Base-by-base conservation (phyloP, 2,113 vertebrate species). In the Empidonax traillii region DNA sequence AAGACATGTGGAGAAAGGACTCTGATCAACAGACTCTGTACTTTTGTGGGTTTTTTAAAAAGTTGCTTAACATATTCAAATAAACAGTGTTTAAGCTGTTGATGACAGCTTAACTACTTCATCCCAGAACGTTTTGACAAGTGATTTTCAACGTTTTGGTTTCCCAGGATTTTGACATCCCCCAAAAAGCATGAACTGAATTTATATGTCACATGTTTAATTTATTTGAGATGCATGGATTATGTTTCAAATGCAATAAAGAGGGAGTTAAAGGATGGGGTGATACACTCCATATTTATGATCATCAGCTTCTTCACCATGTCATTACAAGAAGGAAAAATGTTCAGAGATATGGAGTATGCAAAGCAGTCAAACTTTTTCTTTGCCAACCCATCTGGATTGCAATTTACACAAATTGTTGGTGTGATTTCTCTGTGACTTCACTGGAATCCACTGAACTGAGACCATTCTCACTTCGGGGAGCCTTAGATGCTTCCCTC, bases 81-180 rank as follows among this genome's bases (percentile, higher is more conserved):
- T 86, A 94, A 94, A 90, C 75, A 93, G 84, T 94, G 75, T 85
- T 95, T 95, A 91, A 97, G 77, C 93, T 96, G 89, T 91, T 3
- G 55, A 73, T 96, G 94, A 95, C 96, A 96, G 92, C 95, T 96
- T 95, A 95, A 93, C 83, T 89, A 58, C 92, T 95, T 96, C 86
- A 55, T 89, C 52, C 85, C 79, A 84, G 92, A 93, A 93, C 65
- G 1, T 97, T 97, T 96, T 97, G 94, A 96, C 91, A 97, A 95
- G 68, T 73, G 72, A 79, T 92, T 94, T 94, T 90, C 78, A 91
- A 59, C 30, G 4, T 95, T 91, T 86, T 90, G 81, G 47, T 96
- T 95, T 93, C 92, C 47, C 72, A 65, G 71, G 73, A 90, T 90
- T 95, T 93, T 92, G 91, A 95, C 94, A 95, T 63, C 58, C 78